Percentiles rank a stretch among this genome's conserved stretches.
Conservation (phyloP, 2,888 invertebrate species). For the Lissocephala sabroskyi region DNA sequence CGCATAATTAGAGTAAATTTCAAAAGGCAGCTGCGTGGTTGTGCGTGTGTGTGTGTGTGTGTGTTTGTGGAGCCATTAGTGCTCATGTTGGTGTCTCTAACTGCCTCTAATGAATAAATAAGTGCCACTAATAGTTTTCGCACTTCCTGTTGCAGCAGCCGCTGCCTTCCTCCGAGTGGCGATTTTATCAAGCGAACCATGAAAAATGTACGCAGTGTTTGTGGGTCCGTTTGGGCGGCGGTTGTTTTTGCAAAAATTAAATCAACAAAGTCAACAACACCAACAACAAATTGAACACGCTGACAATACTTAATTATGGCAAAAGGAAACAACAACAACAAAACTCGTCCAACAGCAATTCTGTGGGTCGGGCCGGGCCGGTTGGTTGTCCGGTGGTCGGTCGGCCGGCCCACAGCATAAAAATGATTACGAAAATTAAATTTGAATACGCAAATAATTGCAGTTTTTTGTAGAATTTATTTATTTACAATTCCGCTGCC, state of each 20-base stretch:
- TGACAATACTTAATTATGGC: slow-evolving; percentile 63
- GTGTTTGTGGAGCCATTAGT: slow-evolving; percentile 15
- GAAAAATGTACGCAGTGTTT: no score
- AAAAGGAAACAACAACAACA: slow-evolving; percentile 16
- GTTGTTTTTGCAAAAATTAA: slow-evolving; percentile 10
- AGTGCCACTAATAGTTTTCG: slow-evolving; percentile 69
- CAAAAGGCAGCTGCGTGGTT: slow-evolving; percentile 9
- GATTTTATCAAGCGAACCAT: slow-evolving; percentile 20
- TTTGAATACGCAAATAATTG: no score
- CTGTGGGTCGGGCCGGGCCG: not conserved
- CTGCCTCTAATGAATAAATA: slow-evolving; percentile 69
- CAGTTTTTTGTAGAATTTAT: no score
- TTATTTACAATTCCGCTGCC: no score
- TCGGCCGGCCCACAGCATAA: no score
- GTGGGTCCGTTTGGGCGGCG: no score
- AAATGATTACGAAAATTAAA: no score
- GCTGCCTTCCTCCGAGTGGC: slow-evolving; percentile 6
- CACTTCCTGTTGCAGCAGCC: slow-evolving; percentile 56
- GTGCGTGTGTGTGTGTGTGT: slow-evolving; percentile 13
- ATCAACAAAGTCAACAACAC: slow-evolving; percentile 17
- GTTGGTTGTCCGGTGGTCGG: no score
- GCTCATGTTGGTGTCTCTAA: slow-evolving; percentile 45
- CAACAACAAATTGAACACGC: slow-evolving; percentile 22
- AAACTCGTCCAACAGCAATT: slow-evolving; percentile 9
- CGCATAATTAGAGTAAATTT: slow-evolving; percentile 48